phyloP scores from a whole-genome alignment of 2,797 vertebrate species.

The Gymnocypris eckloni region DNA sequence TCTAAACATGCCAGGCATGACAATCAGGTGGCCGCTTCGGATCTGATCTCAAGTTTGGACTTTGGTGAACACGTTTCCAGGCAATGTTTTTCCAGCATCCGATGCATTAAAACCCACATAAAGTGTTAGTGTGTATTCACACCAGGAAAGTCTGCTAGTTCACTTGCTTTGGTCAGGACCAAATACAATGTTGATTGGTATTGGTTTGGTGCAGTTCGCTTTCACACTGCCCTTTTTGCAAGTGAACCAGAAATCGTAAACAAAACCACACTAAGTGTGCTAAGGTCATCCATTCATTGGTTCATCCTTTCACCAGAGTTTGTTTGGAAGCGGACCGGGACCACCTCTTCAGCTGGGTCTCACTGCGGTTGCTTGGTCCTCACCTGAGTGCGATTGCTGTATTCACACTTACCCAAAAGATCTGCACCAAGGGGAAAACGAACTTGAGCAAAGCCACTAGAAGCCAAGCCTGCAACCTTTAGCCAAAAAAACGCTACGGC shows the following conservation, averaged over 20 bases:
- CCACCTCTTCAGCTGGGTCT: neutral
- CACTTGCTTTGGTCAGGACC: neutral
- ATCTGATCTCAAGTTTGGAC: constrained; percentile 56
- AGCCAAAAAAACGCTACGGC: too few relatives aligned
- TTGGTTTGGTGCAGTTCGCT: neutral
- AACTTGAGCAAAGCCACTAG: too few relatives aligned
- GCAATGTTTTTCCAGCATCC: constrained; percentile 48
- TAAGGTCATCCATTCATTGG: neutral
- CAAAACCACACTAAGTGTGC: neutral
- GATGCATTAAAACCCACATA: neutral
- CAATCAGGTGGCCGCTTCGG: constrained; percentile 58
- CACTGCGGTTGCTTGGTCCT: too few relatives aligned
- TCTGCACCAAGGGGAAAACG: too few relatives aligned
- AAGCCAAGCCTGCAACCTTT: too few relatives aligned
- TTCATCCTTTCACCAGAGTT: neutral
- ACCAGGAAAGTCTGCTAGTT: neutral
- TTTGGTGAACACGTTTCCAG: constrained; percentile 32
- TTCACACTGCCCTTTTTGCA: neutral
- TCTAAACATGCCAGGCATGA: constrained; percentile 56
- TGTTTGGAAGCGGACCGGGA: neutral
- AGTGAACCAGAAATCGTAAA: neutral
- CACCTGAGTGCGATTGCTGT: too few relatives aligned
- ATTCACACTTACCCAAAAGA: too few relatives aligned
- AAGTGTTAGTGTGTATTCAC: neutral
- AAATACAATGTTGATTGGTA: neutral